Conservation (phyloP, 2,888 invertebrate genomes). For the Iselma pallidipennis region DNA sequence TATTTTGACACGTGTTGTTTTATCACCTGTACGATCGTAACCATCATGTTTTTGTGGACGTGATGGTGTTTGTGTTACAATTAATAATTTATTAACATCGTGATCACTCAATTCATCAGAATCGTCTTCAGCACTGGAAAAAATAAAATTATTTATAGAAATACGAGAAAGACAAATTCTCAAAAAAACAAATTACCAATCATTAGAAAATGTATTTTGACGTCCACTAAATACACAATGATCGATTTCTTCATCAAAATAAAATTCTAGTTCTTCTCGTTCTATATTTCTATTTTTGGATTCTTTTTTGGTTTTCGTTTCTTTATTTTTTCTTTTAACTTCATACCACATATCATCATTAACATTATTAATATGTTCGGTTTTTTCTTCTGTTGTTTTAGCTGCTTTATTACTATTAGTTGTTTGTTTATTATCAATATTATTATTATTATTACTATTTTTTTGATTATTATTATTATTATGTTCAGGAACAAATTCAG, state of each 20-base stretch:
- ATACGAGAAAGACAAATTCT: not conserved
- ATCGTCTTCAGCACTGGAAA: conserved; percentile 74
- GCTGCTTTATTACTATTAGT: conserved; percentile 1
- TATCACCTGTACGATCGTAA: conserved; percentile 89
- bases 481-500: conserved; percentile 75
- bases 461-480: conserved; percentile 31
- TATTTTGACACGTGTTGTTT: conserved; percentile 89
- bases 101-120: conserved; percentile 91
- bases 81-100: conserved; percentile 91
- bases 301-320: conserved; percentile 47
- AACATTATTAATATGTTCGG: conserved; percentile 21
- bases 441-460: conserved; percentile 21
- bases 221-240: conserved; percentile 72
- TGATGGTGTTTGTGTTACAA: conserved; percentile 78
- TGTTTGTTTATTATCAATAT: conserved; percentile 5
- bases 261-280: conserved; percentile 90
- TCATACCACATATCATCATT: conserved; percentile 63
- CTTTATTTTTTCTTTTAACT: conserved; percentile 56
- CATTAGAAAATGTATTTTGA: conserved; percentile 80
- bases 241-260: conserved; percentile 95
- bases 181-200: conserved; percentile 62
- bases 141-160: conserved; percentile 10
- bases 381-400: conserved; percentile 4
- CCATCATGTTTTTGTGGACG: conserved; percentile 82
- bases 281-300: conserved; percentile 41